Percentiles rank a stretch among this genome's conserved stretches.
phyloP scores from a whole-genome alignment of 2,797 vertebrate genomes.

The Gorsachius magnificus region DNA sequence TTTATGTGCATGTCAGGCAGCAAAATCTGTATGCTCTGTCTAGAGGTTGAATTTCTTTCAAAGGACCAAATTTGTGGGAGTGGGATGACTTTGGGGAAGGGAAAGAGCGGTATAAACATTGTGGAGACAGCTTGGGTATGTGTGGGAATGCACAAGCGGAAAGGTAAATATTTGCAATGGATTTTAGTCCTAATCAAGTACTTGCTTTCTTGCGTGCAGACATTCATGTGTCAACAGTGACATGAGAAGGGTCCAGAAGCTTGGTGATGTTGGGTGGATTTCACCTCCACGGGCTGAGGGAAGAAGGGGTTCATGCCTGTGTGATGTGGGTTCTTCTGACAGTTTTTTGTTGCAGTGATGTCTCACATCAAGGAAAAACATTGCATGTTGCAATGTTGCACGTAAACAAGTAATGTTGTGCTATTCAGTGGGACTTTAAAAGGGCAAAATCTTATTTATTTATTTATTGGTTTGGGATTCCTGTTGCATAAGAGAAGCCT shows the following conservation, averaged over 20 bases:
- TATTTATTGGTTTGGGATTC: neutral
- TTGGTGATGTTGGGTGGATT: neutral
- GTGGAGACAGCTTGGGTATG: neutral
- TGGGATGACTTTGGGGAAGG: neutral
- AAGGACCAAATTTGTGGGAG: neutral
- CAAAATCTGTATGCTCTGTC: neutral
- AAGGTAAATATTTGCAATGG: neutral
- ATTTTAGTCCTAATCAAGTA: neutral
- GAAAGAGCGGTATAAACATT: neutral
- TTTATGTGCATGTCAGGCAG: neutral
- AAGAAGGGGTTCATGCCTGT: neutral
- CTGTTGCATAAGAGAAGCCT: neutral
- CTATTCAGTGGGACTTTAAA: neutral
- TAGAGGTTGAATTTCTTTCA: neutral
- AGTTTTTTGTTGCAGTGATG: neutral
- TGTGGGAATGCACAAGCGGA: neutral
- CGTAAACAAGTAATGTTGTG: neutral
- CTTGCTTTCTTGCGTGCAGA: neutral
- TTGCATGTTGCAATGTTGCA: neutral
- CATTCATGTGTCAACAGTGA: neutral
- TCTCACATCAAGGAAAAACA: neutral
- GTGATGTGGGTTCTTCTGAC: neutral
- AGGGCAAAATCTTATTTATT: neutral
- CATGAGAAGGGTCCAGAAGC: neutral
- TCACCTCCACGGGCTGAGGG: neutral